These are phyloP conservation scores for Syngnathus floridae DNA, from an alignment of 2,113 vertebrate species.

Conservation along the genomic window DNA sequence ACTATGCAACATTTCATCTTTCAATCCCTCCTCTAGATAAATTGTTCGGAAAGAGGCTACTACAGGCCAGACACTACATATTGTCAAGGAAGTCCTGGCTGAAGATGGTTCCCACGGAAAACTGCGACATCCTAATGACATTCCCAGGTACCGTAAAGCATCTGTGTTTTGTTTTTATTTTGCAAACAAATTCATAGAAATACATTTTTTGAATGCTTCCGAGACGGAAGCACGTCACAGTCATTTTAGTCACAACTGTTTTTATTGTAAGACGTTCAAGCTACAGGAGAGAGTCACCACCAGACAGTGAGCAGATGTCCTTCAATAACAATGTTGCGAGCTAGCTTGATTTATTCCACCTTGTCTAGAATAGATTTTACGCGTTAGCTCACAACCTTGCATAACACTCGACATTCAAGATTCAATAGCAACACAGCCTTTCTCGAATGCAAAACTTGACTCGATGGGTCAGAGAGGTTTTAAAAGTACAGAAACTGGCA, in stretches of 20 bases:
- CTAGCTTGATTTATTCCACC: background rate
- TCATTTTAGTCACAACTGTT: background rate
- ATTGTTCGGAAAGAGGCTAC: conserved; percentile 87
- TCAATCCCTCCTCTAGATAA: conserved; percentile 74
- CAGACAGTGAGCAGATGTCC: background rate
- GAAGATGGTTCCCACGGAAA: conserved; percentile 94
- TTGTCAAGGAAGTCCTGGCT: conserved; percentile 97
- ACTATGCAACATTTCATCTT: background rate
- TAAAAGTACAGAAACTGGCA: too few species aligned
- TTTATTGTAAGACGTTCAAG: background rate
- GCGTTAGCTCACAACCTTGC: background rate
- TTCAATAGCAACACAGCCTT: too few species aligned
- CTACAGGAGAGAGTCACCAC: background rate
- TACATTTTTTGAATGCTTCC: too few species aligned
- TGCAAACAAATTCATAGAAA: background rate
- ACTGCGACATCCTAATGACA: conserved; percentile 96
- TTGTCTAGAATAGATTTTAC: background rate
- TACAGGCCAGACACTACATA: conserved; percentile 89
- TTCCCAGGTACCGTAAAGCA: conserved; percentile 79
- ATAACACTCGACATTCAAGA: background rate
- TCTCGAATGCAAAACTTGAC: too few species aligned
- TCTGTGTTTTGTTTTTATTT: background rate
- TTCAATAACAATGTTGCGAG: background rate
- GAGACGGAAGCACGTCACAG: background rate
- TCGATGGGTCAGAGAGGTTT: too few species aligned